A percentile compares a stretch with the other conserved stretches of the same genome.
phyloP scores from a whole-genome alignment of 2,113 vertebrate genomes.

The Bambusicola thoracicus region DNA sequence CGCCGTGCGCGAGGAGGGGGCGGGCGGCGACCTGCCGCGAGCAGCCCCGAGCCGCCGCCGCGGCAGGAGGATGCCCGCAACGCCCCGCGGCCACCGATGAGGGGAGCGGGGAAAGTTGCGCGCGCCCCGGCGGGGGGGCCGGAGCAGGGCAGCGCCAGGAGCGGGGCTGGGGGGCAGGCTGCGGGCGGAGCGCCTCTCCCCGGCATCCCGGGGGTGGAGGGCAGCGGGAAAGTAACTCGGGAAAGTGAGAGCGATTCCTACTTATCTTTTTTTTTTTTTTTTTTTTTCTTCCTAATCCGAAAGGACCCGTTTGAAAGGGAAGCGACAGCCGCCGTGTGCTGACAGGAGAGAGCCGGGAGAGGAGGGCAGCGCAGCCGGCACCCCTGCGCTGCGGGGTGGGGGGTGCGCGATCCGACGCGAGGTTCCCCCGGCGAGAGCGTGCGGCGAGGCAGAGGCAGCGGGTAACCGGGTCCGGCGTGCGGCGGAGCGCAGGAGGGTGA shows the following conservation, averaged over 20 bases:
- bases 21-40: neutral
- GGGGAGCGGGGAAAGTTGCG: constrained; percentile 9
- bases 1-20: too few relatives aligned
- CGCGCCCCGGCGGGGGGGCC: neutral
- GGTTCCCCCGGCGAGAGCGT: neutral
- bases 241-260: constrained; percentile 16
- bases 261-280: neutral
- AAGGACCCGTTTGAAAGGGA: neutral
- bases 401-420: neutral
- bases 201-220: neutral
- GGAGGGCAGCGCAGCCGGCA: neutral
- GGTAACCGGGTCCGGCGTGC: neutral
- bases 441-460: neutral
- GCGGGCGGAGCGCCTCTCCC: neutral
- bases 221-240: constrained; percentile 32
- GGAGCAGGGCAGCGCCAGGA: neutral
- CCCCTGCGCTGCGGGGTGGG: neutral
- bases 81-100: neutral
- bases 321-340: constrained; percentile 5
- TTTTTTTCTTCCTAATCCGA: neutral
- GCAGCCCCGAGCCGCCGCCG: neutral
- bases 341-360: neutral
- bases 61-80: constrained; percentile 18
- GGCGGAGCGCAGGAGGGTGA: neutral
- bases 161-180: neutral